Conservation (phyloP, 2,113 vertebrate genomes). For the Origma solitaria region DNA sequence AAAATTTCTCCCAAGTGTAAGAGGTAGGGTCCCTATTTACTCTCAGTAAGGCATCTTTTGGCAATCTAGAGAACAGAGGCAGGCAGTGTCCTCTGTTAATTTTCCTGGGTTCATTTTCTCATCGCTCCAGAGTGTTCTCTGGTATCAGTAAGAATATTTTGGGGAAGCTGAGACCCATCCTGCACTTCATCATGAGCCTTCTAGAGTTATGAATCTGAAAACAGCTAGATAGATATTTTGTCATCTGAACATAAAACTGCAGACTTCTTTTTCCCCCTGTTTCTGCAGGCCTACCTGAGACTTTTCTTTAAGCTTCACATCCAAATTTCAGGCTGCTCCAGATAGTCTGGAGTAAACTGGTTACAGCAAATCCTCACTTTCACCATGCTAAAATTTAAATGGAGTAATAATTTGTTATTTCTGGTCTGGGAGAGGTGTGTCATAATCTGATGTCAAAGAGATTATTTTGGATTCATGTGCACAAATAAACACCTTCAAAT, state of each 20-base stretch:
- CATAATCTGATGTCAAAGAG: neutral
- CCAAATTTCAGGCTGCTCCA: neutral
- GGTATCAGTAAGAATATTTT: neutral
- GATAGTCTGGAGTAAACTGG: neutral
- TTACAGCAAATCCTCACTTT: neutral
- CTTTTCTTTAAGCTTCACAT: neutral
- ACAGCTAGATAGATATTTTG: neutral
- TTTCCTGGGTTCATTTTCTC: neutral
- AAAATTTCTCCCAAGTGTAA: neutral
- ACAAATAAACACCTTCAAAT: neutral
- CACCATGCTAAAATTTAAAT: neutral
- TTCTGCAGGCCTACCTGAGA: neutral
- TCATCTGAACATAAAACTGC: neutral
- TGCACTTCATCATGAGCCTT: neutral
- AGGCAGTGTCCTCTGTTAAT: neutral
- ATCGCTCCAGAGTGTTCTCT: neutral
- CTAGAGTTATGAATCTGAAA: neutral
- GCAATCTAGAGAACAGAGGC: neutral
- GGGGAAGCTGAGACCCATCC: neutral
- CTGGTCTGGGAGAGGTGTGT: neutral
- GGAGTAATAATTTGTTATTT: neutral
- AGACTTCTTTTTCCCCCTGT: neutral
- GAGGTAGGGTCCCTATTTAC: neutral
- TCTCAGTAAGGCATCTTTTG: accelerated
- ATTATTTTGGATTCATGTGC: neutral